Evolutionary conservation across 2,113 vertebrate genomes (phyloP).

Genomic region (Hymenochirus boettgeri): DNA sequence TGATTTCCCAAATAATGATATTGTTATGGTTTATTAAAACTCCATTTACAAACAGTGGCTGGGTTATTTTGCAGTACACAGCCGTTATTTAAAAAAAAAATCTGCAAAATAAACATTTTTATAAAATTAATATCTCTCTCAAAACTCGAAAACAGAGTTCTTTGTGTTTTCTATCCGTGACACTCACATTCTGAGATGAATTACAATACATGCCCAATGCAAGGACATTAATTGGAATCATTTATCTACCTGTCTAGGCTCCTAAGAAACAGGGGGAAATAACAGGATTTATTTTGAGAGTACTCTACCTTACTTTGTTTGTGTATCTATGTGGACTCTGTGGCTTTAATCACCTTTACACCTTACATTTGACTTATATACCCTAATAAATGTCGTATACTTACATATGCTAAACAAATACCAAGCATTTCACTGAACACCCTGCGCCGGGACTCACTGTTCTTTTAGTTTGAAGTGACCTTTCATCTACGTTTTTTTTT

Average conservation of each 20-base stretch:
- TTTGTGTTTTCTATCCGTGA: neutral
- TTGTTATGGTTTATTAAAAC: no score
- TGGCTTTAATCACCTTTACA: constrained; percentile 26
- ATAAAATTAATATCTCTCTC: no score
- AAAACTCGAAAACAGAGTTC: no score
- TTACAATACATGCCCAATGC: neutral
- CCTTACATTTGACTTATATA: neutral
- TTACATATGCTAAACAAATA: constrained; percentile 38
- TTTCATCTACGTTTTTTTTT: constrained; percentile 50
- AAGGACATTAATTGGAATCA: constrained; percentile 2
- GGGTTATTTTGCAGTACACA: no score
- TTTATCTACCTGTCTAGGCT: neutral
- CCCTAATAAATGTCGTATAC: constrained; percentile 17
- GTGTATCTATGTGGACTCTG: constrained; percentile 9
- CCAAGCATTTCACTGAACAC: constrained; percentile 41
- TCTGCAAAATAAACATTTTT: no score
- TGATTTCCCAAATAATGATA: no score
- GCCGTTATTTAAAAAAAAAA: no score
- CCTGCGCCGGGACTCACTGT: constrained; percentile 40
- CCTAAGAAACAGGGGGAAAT: constrained; percentile 3
- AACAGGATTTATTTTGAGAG: constrained; percentile 9
- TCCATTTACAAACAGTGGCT: no score
- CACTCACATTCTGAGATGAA: neutral
- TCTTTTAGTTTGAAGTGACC: constrained; percentile 36
- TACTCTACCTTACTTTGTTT: constrained; percentile 15